Evolutionary conservation across 2,888 invertebrate genomes (phyloP).

Genomic region (Glyphotaelius pellucidus): DNA sequence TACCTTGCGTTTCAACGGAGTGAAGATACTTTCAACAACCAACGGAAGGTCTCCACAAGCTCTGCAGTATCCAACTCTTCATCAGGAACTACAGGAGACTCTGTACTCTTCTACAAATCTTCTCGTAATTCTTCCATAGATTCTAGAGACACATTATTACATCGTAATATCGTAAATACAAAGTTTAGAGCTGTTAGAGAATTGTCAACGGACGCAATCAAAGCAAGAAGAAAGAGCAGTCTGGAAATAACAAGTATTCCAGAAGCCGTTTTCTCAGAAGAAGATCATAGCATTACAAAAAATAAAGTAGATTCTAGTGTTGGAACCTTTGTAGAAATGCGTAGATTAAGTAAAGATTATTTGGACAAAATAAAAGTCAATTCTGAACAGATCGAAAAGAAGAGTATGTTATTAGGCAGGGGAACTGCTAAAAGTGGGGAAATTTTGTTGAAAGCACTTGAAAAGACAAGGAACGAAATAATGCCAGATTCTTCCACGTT

Average conservation of each 20-base stretch:
- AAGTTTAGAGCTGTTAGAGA: slow-evolving; percentile 59
- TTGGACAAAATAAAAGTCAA: neutral
- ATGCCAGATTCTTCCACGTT: slow-evolving; percentile 12
- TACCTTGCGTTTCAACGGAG: slow-evolving; percentile 7
- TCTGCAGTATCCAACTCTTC: slow-evolving; percentile 54
- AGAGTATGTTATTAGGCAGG: neutral
- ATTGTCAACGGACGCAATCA: slow-evolving; percentile 59
- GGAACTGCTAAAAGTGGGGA: neutral
- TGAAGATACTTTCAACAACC: slow-evolving; percentile 21
- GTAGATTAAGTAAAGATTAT: neutral
- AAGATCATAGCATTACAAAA: slow-evolving; percentile 2
- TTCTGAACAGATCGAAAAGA: neutral
- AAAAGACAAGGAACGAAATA: neutral
- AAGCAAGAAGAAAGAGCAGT: slow-evolving; percentile 52
- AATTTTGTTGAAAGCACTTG: neutral
- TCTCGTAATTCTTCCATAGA: slow-evolving; percentile 63
- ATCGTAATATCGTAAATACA: slow-evolving; percentile 38
- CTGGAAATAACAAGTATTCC: slow-evolving; percentile 23
- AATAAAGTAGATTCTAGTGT: neutral
- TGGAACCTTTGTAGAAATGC: slow-evolving; percentile 1
- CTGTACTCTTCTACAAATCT: slow-evolving; percentile 38
- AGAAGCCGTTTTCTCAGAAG: neutral
- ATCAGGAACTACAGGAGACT: slow-evolving; percentile 48
- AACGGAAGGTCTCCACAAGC: slow-evolving; percentile 45
- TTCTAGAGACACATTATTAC: slow-evolving; percentile 56